Percentiles rank a stretch among this genome's conserved stretches.
Conservation (phyloP, 1,140 invertebrate species). For the Drosophila kepulauana region DNA sequence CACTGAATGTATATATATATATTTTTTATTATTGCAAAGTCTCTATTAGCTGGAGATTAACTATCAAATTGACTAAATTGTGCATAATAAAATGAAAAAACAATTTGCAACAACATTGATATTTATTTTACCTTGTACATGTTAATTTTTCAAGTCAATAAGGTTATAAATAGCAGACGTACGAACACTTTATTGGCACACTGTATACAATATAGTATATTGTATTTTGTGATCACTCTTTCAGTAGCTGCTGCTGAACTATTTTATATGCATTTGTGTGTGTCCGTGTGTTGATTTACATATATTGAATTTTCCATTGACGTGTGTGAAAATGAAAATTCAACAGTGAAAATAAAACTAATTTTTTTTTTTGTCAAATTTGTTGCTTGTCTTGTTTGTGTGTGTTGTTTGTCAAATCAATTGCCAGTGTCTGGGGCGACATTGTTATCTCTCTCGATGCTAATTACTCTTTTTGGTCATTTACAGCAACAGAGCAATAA, state of each 20-base stretch:
- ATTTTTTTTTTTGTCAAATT: slow-evolving; percentile 17
- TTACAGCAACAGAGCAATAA: slow-evolving; percentile 28
- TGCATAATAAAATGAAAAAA: slow-evolving; percentile 20
- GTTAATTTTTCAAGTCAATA: slow-evolving; percentile 52
- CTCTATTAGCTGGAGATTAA: slow-evolving; percentile 15
- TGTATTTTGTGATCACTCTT: slow-evolving; percentile 40
- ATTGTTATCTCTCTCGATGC: slow-evolving; percentile 53
- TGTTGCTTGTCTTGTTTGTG: background rate
- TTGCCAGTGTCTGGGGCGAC: slow-evolving; percentile 58
- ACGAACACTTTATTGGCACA: slow-evolving; percentile 38
- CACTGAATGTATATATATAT: background rate
- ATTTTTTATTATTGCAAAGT: slow-evolving; percentile 8
- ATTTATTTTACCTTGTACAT: slow-evolving; percentile 37
- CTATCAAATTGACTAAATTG: slow-evolving; percentile 37
- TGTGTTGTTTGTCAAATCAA: slow-evolving; percentile 50
- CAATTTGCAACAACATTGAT: slow-evolving; percentile 34
- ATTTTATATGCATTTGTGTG: slow-evolving; percentile 25
- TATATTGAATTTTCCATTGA: slow-evolving; percentile 51
- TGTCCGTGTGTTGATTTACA: slow-evolving; percentile 41
- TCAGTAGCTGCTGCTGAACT: slow-evolving; percentile 41
- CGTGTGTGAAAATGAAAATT: slow-evolving; percentile 69
- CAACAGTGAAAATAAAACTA: slow-evolving; percentile 42
- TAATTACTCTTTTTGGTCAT: slow-evolving; percentile 62
- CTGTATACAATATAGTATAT: slow-evolving; percentile 15
- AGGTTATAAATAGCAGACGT: slow-evolving; percentile 44